Percentiles rank a stretch among this genome's conserved stretches.
phyloP scores from a whole-genome alignment of 2,797 vertebrate genomes.

The Rallus crepitans region DNA sequence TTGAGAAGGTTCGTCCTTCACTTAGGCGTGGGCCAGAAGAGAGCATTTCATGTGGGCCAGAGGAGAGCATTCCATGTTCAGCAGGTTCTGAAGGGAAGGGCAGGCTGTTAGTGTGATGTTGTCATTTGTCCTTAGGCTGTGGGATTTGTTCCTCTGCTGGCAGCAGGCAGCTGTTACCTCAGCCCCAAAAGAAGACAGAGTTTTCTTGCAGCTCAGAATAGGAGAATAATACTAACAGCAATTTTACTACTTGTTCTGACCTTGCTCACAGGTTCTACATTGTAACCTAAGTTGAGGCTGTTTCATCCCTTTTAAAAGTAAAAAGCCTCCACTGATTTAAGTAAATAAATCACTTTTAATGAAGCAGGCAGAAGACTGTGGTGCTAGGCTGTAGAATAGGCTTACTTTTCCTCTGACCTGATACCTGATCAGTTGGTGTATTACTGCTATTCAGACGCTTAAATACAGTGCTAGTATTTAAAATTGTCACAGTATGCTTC shows the following conservation, averaged over 20 bases:
- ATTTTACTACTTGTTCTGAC: background rate
- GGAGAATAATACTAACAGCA: background rate
- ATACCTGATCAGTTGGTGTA: background rate
- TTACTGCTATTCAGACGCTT: background rate
- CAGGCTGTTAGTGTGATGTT: background rate
- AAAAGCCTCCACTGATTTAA: background rate
- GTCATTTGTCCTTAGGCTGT: background rate
- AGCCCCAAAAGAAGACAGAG: background rate
- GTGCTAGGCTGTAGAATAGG: background rate
- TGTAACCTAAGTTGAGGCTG: background rate
- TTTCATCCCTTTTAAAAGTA: background rate
- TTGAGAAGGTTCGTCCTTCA: background rate
- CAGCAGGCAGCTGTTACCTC: background rate
- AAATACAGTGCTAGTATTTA: background rate
- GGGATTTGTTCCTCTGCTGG: background rate
- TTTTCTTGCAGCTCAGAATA: background rate
- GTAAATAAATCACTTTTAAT: background rate
- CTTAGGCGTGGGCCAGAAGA: background rate
- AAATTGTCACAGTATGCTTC: background rate
- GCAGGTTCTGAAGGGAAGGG: background rate
- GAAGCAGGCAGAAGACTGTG: background rate
- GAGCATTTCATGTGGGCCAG: background rate
- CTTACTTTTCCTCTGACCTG: background rate
- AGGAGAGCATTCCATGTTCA: background rate
- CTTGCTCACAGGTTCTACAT: background rate